Conservation (phyloP, 2,797 vertebrate species). For the Craterocephalus amniculus region DNA sequence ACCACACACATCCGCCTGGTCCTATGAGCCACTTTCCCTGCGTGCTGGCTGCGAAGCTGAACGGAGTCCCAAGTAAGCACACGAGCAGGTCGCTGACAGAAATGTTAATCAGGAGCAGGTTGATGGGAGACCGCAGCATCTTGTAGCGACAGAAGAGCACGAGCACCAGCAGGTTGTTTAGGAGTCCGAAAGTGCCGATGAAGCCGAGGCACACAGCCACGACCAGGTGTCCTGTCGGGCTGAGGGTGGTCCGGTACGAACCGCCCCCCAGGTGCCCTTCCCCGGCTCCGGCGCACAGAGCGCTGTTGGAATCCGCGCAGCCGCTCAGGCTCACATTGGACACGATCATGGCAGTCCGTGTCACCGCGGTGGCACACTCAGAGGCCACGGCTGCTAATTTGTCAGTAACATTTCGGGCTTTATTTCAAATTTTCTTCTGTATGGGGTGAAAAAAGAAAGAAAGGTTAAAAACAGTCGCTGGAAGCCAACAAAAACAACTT, state of each 20-base stretch:
- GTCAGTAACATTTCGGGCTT: constrained; percentile 26
- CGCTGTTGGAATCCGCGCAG: constrained; percentile 74
- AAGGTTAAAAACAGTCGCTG: constrained; percentile 4
- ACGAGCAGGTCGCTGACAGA: constrained; percentile 87
- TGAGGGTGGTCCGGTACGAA: constrained; percentile 70
- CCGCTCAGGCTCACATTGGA: constrained; percentile 80
- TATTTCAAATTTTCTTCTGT: neutral
- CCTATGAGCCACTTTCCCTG: constrained; percentile 88
- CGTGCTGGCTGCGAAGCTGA: constrained; percentile 88
- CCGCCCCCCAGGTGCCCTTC: constrained; percentile 65
- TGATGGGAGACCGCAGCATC: constrained; percentile 86
- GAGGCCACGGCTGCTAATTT: constrained; percentile 47
- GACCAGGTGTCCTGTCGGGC: constrained; percentile 80
- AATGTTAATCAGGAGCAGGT: constrained; percentile 87
- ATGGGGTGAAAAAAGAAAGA: neutral
- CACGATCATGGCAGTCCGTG: constrained; percentile 77
- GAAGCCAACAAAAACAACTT: constrained; percentile 30
- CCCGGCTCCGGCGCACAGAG: constrained; percentile 73
- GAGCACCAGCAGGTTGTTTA: constrained; percentile 85
- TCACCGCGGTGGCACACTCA: constrained; percentile 40
- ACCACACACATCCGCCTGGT: constrained; percentile 84
- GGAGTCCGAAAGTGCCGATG: constrained; percentile 81
- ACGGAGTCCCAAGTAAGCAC: constrained; percentile 86
- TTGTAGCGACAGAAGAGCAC: constrained; percentile 85
- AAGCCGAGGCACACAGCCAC: constrained; percentile 84